Conservation (phyloP, 2,797 vertebrate species). For the Enteromius unitaeniatus region DNA sequence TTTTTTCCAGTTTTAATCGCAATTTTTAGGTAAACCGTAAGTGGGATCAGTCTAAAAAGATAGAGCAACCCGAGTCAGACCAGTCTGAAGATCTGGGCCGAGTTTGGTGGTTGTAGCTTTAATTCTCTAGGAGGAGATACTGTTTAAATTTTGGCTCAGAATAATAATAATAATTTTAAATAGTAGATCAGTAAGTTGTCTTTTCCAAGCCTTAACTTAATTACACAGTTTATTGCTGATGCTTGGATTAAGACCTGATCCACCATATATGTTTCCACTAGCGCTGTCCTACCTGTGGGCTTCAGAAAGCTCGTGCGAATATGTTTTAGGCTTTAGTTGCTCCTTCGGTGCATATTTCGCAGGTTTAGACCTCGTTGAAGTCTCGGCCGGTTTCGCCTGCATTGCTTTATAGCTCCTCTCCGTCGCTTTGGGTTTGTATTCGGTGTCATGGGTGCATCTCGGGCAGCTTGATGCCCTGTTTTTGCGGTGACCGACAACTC, state of each 20-base stretch:
- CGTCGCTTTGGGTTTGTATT: slow-evolving; percentile 2
- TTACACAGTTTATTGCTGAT: slow-evolving; percentile 41
- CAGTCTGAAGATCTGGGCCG: no score
- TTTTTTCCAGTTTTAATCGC: no score
- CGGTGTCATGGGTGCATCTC: slow-evolving; percentile 45
- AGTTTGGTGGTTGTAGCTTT: no score
- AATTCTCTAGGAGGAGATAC: no score
- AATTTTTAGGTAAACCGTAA: no score
- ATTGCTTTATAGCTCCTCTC: slow-evolving; percentile 11
- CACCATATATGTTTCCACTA: slow-evolving; percentile 40
- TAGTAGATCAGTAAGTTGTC: no score
- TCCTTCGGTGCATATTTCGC: slow-evolving; percentile 13
- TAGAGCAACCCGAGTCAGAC: no score
- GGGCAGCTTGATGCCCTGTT: slow-evolving; percentile 67
- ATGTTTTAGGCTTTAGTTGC: not conserved
- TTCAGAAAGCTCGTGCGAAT: not conserved
- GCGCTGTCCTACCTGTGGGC: slow-evolving; percentile 61
- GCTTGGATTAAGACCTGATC: slow-evolving; percentile 51
- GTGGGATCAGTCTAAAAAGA: no score
- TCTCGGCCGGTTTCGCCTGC: slow-evolving; percentile 59
- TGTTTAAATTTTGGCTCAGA: not conserved
- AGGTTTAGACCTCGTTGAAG: slow-evolving; percentile 42
- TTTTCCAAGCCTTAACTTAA: not conserved
- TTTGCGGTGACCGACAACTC: slow-evolving; percentile 50
- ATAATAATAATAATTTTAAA: not conserved